phyloP scores from a whole-genome alignment of 2,797 vertebrate genomes.

The Myripristis murdjan region DNA sequence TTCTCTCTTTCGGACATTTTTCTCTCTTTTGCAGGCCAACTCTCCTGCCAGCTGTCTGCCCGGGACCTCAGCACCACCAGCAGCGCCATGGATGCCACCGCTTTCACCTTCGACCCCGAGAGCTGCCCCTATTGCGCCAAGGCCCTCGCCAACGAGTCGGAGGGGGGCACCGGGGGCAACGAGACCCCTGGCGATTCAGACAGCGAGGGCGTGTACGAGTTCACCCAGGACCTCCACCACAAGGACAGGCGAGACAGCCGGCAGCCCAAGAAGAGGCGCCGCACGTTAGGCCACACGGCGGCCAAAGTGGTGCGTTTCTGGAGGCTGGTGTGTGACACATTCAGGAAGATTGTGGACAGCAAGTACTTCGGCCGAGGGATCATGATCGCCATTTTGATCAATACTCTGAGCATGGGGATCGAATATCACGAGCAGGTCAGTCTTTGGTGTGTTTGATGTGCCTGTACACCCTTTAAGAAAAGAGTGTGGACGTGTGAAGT shows the following conservation, averaged over 20 bases:
- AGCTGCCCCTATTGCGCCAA: constrained; percentile 94
- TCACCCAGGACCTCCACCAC: constrained; percentile 92
- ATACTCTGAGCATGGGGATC: constrained; percentile 94
- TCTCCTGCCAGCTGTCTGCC: constrained; percentile 88
- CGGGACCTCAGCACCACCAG: constrained; percentile 86
- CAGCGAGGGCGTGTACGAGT: constrained; percentile 94
- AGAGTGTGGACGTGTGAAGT: neutral
- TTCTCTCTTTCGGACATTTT: constrained; percentile 46
- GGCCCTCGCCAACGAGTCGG: constrained; percentile 82
- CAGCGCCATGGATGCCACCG: constrained; percentile 84
- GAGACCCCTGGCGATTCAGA: constrained; percentile 91
- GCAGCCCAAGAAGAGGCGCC: constrained; percentile 78
- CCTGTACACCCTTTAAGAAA: neutral
- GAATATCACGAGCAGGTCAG: constrained; percentile 94
- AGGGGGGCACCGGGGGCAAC: constrained; percentile 85
- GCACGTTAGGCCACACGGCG: constrained; percentile 72
- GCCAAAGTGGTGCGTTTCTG: constrained; percentile 89
- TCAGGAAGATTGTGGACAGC: constrained; percentile 93
- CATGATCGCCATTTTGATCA: constrained; percentile 94
- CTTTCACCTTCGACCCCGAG: constrained; percentile 88
- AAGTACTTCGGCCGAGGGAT: constrained; percentile 93
- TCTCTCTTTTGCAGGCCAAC: constrained; percentile 81
- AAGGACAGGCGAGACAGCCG: constrained; percentile 87
- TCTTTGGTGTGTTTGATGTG: neutral
- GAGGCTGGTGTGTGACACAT: constrained; percentile 94